phyloP scores from a whole-genome alignment of 2,797 vertebrate species.

The Hydrocynus forskahlii region DNA sequence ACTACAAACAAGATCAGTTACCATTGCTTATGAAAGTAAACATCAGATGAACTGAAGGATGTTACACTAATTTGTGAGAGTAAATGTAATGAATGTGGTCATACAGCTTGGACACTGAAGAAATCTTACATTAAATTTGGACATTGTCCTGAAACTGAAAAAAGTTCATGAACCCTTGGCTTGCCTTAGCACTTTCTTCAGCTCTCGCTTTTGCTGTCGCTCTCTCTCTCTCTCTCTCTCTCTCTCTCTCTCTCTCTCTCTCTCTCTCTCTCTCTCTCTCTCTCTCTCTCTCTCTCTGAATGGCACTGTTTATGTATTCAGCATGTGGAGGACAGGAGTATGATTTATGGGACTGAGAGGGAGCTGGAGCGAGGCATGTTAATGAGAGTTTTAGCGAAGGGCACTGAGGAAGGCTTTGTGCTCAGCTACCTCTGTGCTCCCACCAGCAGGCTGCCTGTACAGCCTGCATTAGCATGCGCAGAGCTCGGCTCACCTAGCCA shows the following conservation, averaged over 20 bases:
- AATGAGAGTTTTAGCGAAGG: conserved; percentile 52
- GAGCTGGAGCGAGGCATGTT: conserved; percentile 50
- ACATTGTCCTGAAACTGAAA: not conserved
- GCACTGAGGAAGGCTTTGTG: conserved; percentile 54
- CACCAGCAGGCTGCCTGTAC: conserved; percentile 30
- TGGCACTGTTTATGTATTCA: conserved; percentile 56
- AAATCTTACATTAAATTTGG: not conserved
- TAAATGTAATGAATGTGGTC: not conserved
- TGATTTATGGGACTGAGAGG: conserved; percentile 55
- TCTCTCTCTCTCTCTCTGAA: conserved; percentile 17
- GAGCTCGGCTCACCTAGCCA: conserved; percentile 11
- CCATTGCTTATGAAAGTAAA: not conserved
- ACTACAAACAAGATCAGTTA: not conserved
- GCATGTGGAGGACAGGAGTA: conserved; percentile 43
- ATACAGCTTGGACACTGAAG: not conserved
- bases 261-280: not conserved
- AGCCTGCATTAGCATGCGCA: conserved; percentile 36
- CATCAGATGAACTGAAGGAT: not conserved
- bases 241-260: not conserved
- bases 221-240: not conserved
- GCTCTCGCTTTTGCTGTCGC: not conserved
- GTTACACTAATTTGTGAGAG: not conserved
- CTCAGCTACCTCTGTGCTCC: conserved; percentile 28
- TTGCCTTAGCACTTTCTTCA: not conserved
- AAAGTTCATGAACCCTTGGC: conserved; percentile 11